Evolutionary conservation across 2,113 vertebrate species (phyloP), one percentile per base, ranked within the genome.

Genomic region (Prunella fulvescens): DNA sequence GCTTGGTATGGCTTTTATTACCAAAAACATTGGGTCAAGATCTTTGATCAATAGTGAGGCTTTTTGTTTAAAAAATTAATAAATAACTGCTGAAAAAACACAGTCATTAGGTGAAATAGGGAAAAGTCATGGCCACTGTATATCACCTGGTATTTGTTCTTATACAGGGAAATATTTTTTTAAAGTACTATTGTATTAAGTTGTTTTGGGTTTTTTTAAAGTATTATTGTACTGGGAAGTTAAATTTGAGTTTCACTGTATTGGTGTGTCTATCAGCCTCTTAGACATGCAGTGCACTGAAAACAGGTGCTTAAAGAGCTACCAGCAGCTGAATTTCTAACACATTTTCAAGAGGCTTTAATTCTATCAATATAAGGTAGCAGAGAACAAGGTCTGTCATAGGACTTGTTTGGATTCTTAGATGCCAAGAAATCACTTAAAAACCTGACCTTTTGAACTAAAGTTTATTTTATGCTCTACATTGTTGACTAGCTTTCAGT

Each of bases 21-120:
- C 23, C n/a, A 54, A 96, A 92, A 92, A 67, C 74, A 51, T 58
- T 42, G 83, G 72, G 53, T 89, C 64, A 93, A 96, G 94, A 93
- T 93, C 92, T 98, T 97, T 97, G 86, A 78, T 95, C 94, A 93
- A 50, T 97, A 80, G 79, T 97, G 97, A 98, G 91, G 6, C 2
- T 33, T 66, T 69, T 61, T 65, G n/a, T 47, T 92, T 57, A 10
- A 69, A 91, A 33, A 33, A 50, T 1, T n/a, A 19, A 58, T 31
- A 44, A 76, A 71, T n/a, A 25, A 5, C 18, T 54, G 10, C 22
- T 79, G 73, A 17, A 70, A 90, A 89, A 69, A 50, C 14, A 25
- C 28, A 92, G 80, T 94, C 94, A 92, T 94, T 89, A 95, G 96
- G 86, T 96, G 89, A 98, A 97, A 96, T 50, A 22, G 6, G 15